Base-by-base conservation (phyloP, 1,140 invertebrate species). In the Leptopilina boulardi region DNA sequence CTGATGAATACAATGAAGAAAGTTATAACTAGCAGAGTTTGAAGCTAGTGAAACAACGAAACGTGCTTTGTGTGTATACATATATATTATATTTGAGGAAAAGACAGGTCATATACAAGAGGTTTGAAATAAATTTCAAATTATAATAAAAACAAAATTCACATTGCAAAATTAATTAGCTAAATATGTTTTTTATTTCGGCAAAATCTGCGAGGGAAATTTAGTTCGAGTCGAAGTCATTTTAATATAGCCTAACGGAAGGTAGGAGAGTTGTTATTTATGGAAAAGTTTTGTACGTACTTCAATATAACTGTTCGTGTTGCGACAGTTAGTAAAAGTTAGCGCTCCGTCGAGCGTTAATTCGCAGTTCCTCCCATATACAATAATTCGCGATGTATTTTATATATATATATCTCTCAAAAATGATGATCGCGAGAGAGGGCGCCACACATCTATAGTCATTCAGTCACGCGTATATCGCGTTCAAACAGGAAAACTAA, bases 311-410 rank as follows among this genome's bases (percentile, higher is more conserved):
- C 56, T 15, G 59, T 66, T 66, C 59, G 59, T 66, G 26, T 30
- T 6, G 59, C 26, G 59, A 66, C 59, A n/a, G 59, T 59, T 59
- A 59, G 56, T 26, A 26, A 66, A 66, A 66, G 59, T 66, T 66
- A 66, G 26, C 26, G 59, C 59, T 66, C 59, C 26, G 59, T n/a
- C 59, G 59, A 66, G 59, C 59, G 59, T 66, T 66, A 66, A 66
- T 66, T 66, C 26, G 59, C 59, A 66, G 59, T 66, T 66, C 13
- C 59, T 66, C 59, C 26, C 3, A 30, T 30, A 66, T 11, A 66
- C 59, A 66, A 30, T 66, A 66, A 66, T 66, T 26, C 23, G 26
- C 59, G 59, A 66, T 66, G n/a, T n/a, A 30, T 30, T 66, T 66
- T 66, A 66, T n/a, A n/a, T n/a, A n/a, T n/a, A n/a, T n/a, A n/a